These are phyloP conservation scores for Nestor notabilis DNA, from an alignment of 2,113 vertebrate genomes.

Conservation along the genomic window DNA sequence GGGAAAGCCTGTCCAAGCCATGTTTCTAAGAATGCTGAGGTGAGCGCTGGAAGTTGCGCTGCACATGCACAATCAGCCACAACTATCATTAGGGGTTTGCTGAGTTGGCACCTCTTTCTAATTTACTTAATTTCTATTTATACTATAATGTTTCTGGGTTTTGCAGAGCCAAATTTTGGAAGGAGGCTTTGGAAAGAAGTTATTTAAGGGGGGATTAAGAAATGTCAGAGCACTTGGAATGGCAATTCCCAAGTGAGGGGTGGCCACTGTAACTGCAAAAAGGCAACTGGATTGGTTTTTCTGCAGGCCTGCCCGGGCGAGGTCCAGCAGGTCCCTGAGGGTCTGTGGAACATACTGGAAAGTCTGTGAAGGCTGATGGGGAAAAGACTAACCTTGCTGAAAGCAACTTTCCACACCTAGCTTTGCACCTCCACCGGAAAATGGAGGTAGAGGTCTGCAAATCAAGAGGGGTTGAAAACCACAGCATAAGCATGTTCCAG, in stretches of 20 bases:
- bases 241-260: fast-evolving
- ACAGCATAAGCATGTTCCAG: neutral
- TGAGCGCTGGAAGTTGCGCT: no score
- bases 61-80: neutral
- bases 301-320: neutral
- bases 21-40: neutral
- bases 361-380: neutral
- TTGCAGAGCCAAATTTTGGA: neutral
- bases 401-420: neutral
- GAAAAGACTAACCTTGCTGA: neutral
- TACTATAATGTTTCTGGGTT: neutral
- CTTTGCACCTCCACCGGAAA: neutral
- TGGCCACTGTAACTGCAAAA: neutral
- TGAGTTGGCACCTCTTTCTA: conserved; percentile 48
- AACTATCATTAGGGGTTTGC: neutral
- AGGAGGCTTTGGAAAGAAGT: neutral
- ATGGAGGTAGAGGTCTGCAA: neutral
- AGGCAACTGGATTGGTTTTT: neutral
- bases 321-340: neutral
- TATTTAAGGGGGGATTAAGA: neutral
- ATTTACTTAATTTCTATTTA: conserved; percentile 54
- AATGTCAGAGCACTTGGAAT: neutral
- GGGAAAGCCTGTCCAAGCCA: neutral
- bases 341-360: neutral
- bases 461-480: neutral